A percentile compares a stretch with the other conserved stretches of the same genome.
phyloP scores from a whole-genome alignment of 2,888 invertebrate genomes.

The Microctonus brassicae region DNA sequence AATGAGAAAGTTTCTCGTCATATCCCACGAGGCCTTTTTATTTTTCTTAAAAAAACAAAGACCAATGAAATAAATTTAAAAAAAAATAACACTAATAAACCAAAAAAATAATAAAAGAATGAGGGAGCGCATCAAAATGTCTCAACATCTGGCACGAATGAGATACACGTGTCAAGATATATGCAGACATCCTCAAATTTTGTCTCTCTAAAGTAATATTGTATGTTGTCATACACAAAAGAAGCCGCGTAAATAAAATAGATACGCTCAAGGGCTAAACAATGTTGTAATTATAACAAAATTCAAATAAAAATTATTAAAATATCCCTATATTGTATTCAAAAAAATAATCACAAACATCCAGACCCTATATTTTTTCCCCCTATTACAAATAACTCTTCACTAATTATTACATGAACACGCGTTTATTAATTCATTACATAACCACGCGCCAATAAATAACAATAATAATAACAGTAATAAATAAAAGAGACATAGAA shows the following conservation, averaged over 20 bases:
- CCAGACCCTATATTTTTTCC: not conserved
- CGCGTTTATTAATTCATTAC: not conserved
- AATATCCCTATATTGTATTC: not conserved
- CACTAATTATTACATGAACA: not conserved
- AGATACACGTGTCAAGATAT: slow-evolving; percentile 52
- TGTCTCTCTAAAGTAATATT: slow-evolving; percentile 24
- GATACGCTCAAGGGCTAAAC: slow-evolving; percentile 30
- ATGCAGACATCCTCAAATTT: slow-evolving; percentile 27
- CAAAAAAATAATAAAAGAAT: slow-evolving; percentile 41
- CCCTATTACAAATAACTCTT: not conserved
- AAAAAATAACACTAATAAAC: slow-evolving; percentile 36
- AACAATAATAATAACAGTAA: not conserved
- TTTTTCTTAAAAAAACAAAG: not conserved
- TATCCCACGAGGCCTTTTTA: slow-evolving; percentile 23
- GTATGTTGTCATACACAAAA: slow-evolving; percentile 34
- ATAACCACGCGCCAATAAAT: not conserved
- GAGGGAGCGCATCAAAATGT: slow-evolving; percentile 44
- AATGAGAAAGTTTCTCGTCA: slow-evolving; percentile 13
- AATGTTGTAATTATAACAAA: slow-evolving; percentile 9
- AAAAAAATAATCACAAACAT: not conserved
- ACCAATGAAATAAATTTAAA: slow-evolving; percentile 1
- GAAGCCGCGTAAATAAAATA: slow-evolving; percentile 34
- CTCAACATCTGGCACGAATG: slow-evolving; percentile 55
- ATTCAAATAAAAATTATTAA: not conserved
- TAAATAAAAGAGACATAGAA: not conserved